A percentile compares a stretch with the other conserved stretches of the same genome.
Evolutionary conservation across 2,797 vertebrate genomes (phyloP).

Genomic region (Manis crassicaudata): DNA sequence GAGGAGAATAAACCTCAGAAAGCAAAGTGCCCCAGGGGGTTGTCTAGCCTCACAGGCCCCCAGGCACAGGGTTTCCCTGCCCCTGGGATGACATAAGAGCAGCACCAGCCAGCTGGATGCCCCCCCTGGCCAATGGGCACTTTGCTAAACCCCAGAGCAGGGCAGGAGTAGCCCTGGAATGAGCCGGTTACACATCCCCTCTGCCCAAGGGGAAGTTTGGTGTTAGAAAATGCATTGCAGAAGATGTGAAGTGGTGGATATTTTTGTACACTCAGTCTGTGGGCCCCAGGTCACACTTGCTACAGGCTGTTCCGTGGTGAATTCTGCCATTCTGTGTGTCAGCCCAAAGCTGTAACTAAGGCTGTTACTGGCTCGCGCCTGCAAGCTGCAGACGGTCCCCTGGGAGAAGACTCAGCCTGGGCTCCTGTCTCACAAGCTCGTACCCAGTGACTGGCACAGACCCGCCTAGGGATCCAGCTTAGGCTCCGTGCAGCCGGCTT

Average conservation of each 20-base stretch:
- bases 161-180: background rate
- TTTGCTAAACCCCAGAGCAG: background rate
- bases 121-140: background rate
- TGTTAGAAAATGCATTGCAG: background rate
- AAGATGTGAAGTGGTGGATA: background rate
- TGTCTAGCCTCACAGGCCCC: accelerated
- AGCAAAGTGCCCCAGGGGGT: background rate
- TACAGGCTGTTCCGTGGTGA: no score
- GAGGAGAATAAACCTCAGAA: background rate
- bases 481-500: background rate
- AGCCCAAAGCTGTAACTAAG: background rate
- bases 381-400: accelerated
- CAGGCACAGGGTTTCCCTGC: accelerated
- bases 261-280: background rate
- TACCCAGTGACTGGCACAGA: accelerated
- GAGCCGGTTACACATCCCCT: background rate
- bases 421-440: background rate
- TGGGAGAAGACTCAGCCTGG: background rate
- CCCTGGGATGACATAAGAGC: no score
- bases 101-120: background rate
- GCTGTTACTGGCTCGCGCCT: background rate
- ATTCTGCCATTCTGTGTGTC: background rate
- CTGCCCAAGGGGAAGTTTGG: background rate
- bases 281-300: background rate
- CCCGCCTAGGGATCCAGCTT: background rate